These are phyloP conservation scores for Megalops cyprinoides DNA, from an alignment of 2,797 vertebrate genomes.

Conservation along the genomic window DNA sequence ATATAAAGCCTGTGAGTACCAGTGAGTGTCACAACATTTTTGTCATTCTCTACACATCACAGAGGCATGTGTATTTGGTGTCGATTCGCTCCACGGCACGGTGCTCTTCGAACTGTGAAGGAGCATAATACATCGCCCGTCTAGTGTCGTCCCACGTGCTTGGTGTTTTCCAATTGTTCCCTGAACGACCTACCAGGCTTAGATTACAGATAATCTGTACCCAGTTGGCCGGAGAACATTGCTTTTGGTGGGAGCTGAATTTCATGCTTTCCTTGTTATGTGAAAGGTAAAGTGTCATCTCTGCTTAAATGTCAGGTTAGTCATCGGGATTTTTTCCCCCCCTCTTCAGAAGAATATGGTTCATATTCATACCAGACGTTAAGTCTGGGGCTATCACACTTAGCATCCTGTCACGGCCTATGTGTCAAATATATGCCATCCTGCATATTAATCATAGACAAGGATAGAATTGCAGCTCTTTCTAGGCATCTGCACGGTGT, in stretches of 20 bases:
- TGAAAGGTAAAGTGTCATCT: not conserved
- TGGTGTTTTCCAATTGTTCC: not conserved
- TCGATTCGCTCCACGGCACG: too few relatives aligned
- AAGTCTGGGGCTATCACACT: not conserved
- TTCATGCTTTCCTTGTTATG: not conserved
- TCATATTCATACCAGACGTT: not conserved
- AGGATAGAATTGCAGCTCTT: not conserved
- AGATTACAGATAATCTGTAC: not conserved
- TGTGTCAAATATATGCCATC: not conserved
- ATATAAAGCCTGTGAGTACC: not conserved
- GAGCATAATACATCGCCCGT: not conserved
- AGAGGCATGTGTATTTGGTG: not conserved
- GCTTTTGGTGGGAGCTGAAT: not conserved
- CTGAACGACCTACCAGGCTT: not conserved
- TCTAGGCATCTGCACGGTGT: not conserved
- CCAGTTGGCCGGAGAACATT: not conserved
- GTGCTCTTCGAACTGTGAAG: not conserved
- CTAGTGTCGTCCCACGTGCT: not conserved
- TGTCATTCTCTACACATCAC: not conserved
- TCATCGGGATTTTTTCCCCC: not conserved
- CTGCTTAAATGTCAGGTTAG: not conserved
- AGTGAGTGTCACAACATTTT: not conserved
- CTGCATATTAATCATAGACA: not conserved
- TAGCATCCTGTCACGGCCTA: not conserved
- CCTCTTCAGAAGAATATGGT: not conserved